Conservation (phyloP, 2,797 vertebrate species). For the Pipistrellus kuhlii region DNA sequence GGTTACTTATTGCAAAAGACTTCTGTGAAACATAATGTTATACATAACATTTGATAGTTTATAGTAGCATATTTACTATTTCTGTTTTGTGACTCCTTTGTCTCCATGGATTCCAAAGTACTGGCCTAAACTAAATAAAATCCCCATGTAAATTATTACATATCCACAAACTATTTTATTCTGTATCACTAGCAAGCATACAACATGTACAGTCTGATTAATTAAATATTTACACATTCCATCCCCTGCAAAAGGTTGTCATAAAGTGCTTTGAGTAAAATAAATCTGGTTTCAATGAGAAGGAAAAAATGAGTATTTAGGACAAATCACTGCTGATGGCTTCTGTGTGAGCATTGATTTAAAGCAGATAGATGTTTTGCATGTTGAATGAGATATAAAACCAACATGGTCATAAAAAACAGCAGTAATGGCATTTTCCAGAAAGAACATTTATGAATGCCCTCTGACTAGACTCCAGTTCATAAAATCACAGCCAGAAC, state of each 20-base stretch:
- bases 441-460: conserved; percentile 7
- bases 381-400: conserved; percentile 53
- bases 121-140: conserved; percentile 34
- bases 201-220: neutral
- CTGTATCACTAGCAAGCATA: conserved; percentile 6
- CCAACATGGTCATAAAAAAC: conserved; percentile 34
- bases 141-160: neutral
- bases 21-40: conserved; percentile 38
- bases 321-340: conserved; percentile 52
- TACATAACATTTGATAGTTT: neutral
- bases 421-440: conserved; percentile 47
- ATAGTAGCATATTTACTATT: neutral
- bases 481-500: conserved; percentile 26
- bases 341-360: conserved; percentile 41
- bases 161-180: conserved; percentile 11
- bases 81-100: conserved; percentile 6
- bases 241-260: neutral
- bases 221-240: conserved; percentile 19
- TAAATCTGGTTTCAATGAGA: conserved; percentile 55
- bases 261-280: conserved; percentile 52
- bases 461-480: neutral
- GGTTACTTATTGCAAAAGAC: neutral
- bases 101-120: neutral
- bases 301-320: conserved; percentile 46
- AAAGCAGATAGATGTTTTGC: conserved; percentile 34